Percentiles rank a stretch among this genome's conserved stretches.
These are phyloP conservation scores for Mellilla xanthometata DNA, from an alignment of 2,888 invertebrate genomes.

Conservation along the genomic window DNA sequence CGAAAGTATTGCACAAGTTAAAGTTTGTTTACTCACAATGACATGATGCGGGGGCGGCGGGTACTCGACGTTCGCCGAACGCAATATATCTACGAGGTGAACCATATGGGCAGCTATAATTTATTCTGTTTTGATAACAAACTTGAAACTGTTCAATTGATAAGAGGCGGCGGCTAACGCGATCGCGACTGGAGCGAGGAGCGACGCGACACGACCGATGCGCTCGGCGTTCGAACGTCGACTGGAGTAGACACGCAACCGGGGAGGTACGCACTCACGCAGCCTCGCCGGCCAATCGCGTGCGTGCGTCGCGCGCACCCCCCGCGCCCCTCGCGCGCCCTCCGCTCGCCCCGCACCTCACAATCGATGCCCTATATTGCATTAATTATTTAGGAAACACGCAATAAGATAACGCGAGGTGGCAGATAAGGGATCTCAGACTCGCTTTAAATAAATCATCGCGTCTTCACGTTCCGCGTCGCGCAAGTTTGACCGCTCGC, in stretches of 20 bases:
- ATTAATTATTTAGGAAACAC: conserved; percentile 84
- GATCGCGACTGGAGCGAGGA: conserved; percentile 43
- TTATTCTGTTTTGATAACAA: conserved; percentile 57
- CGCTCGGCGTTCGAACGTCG: conserved; percentile 61
- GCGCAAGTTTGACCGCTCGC: conserved; percentile 34
- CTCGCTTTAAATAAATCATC: conserved; percentile 76
- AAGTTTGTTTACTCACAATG: conserved; percentile 86
- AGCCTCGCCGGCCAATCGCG: conserved; percentile 77
- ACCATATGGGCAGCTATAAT: conserved; percentile 88
- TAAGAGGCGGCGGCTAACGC: conserved; percentile 56
- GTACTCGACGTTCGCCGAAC: conserved; percentile 90
- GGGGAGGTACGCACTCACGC: conserved; percentile 81
- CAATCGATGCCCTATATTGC: conserved; percentile 83
- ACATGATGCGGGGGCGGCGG: conserved; percentile 83
- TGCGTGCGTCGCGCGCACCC: conserved; percentile 81
- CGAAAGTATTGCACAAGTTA: too few species aligned
- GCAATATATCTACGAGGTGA: conserved; percentile 91
- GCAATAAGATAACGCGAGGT: conserved; percentile 82
- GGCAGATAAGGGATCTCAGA: conserved; percentile 77
- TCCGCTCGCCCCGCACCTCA: conserved; percentile 76
- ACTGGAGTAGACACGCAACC: conserved; percentile 75
- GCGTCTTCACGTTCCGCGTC: conserved; percentile 42
- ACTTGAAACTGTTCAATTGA: conserved; percentile 47
- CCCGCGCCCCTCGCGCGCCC: conserved; percentile 61
- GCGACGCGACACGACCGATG: conserved; percentile 53